These are phyloP conservation scores for Hycleus cichorii DNA, from an alignment of 1,140 invertebrate genomes.

Conservation along the genomic window DNA sequence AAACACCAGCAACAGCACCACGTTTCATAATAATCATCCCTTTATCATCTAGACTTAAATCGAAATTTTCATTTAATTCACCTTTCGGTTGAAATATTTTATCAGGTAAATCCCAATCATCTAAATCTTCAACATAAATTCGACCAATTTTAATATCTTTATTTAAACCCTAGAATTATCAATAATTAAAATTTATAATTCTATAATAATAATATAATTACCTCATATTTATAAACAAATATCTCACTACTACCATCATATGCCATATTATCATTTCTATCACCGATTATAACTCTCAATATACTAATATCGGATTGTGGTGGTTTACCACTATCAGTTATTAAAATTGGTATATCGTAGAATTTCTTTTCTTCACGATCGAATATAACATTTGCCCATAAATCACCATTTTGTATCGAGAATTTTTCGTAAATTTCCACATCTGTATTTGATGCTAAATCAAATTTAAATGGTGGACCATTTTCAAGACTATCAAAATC, in stretches of 20 bases:
- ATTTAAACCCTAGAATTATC: slow-evolving; percentile 49
- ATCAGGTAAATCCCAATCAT: slow-evolving; percentile 90
- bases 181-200: background rate
- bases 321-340: slow-evolving; percentile 72
- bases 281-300: slow-evolving; percentile 80
- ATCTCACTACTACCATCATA: slow-evolving; percentile 73
- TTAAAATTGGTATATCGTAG: slow-evolving; percentile 80
- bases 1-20: slow-evolving; percentile 60
- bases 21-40: slow-evolving; percentile 80
- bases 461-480: slow-evolving; percentile 72
- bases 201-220: slow-evolving; percentile 13
- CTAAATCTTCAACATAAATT: slow-evolving; percentile 83
- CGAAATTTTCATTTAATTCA: slow-evolving; percentile 52
- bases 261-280: slow-evolving; percentile 85
- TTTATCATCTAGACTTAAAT: slow-evolving; percentile 50
- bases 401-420: slow-evolving; percentile 29
- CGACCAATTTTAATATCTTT: slow-evolving; percentile 75
- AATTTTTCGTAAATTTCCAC: slow-evolving; percentile 66
- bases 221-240: slow-evolving; percentile 86
- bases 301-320: slow-evolving; percentile 65
- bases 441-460: slow-evolving; percentile 58
- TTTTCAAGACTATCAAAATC: slow-evolving; percentile 73
- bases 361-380: slow-evolving; percentile 85
- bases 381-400: slow-evolving; percentile 63
- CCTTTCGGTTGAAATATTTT: slow-evolving; percentile 70